Evolutionary conservation across 2,113 vertebrate species (phyloP).

Genomic region (Lepus americanus): DNA sequence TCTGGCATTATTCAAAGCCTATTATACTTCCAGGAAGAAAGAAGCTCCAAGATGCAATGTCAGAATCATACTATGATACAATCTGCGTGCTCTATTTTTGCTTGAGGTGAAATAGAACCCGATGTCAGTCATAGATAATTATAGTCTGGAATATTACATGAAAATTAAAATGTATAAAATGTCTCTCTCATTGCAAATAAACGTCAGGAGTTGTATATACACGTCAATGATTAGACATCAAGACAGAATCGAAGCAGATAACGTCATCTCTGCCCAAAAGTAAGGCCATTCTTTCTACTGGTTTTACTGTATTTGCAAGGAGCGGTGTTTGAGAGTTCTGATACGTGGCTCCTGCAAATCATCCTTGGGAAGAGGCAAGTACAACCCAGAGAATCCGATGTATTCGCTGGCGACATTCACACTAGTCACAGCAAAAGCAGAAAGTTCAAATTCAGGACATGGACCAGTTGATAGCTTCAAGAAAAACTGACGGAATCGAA

Average conservation of each 20-base stretch:
- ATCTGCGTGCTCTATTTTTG: slow-evolving; percentile 69
- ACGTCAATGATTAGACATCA: slow-evolving; percentile 30
- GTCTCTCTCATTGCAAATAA: slow-evolving; percentile 76
- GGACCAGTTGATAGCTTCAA: background rate
- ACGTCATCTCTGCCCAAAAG: slow-evolving; percentile 26
- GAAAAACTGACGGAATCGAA: background rate
- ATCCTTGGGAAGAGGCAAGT: background rate
- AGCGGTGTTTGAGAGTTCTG: background rate
- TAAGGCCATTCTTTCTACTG: background rate
- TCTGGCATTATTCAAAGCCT: slow-evolving; percentile 73
- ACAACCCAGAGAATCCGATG: background rate
- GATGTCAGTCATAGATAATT: slow-evolving; percentile 80
- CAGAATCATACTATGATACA: slow-evolving; percentile 65
- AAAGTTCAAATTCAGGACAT: background rate
- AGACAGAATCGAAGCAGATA: background rate
- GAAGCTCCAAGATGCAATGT: slow-evolving; percentile 59
- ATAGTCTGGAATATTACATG: slow-evolving; percentile 78
- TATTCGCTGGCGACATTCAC: background rate
- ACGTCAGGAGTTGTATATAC: background rate
- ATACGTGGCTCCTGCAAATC: background rate
- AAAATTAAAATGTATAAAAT: slow-evolving; percentile 77
- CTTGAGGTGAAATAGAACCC: slow-evolving; percentile 65
- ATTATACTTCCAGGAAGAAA: slow-evolving; percentile 79
- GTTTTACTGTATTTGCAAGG: background rate
- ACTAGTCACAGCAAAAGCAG: background rate